Percentiles rank a stretch among this genome's conserved stretches.
phyloP scores from a whole-genome alignment of 1,140 invertebrate species.

The Drosophila nigrodunni region DNA sequence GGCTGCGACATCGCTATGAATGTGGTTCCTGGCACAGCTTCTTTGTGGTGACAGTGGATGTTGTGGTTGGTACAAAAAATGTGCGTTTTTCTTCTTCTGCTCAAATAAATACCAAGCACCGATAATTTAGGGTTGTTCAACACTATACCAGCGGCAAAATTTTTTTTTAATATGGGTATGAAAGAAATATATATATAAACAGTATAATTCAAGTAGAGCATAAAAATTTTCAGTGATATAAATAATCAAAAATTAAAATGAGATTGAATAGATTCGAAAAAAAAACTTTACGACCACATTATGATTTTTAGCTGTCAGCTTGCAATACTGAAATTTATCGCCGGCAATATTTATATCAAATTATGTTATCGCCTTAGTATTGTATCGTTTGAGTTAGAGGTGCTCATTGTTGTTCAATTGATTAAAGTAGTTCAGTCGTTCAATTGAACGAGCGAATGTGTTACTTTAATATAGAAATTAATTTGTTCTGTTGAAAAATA shows the following conservation, averaged over 20 bases:
- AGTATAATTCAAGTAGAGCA: conserved; percentile 28
- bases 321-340: neutral
- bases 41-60: conserved; percentile 3
- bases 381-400: neutral
- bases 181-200: conserved; percentile 25
- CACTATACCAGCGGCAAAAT: conserved; percentile 56
- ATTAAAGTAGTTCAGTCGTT: no score
- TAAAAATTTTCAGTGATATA: conserved; percentile 37
- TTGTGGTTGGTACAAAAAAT: conserved; percentile 60
- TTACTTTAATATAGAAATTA: no score
- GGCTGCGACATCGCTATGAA: conserved; percentile 36
- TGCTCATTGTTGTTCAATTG: no score
- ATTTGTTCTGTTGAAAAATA: no score
- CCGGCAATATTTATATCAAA: conserved; percentile 13
- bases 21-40: conserved; percentile 17
- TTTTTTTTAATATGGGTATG: conserved; percentile 28
- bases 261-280: conserved; percentile 37
- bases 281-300: conserved; percentile 22
- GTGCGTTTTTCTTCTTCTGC: conserved; percentile 75
- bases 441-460: no score
- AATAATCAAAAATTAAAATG: conserved; percentile 33
- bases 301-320: conserved; percentile 21
- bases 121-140: conserved; percentile 71
- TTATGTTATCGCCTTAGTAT: conserved; percentile 7
- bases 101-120: conserved; percentile 60